phyloP scores from a whole-genome alignment of 2,888 invertebrate species.

The Gari tellinella region DNA sequence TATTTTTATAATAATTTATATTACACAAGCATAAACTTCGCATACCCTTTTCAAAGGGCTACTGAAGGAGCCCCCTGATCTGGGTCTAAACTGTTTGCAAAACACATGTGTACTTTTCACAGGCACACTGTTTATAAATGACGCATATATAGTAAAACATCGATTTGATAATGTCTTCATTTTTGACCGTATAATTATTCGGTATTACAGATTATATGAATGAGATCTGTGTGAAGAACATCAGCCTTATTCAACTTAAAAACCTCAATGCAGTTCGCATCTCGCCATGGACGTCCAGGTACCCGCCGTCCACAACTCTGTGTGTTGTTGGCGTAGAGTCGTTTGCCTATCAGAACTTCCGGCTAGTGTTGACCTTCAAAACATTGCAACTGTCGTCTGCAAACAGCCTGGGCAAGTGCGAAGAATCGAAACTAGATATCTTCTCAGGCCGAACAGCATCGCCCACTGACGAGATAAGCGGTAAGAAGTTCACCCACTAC shows the following conservation, averaged over 20 bases:
- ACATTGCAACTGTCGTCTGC: constrained; percentile 1
- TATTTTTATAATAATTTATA: no score
- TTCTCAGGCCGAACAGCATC: background rate
- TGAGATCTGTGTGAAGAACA: background rate
- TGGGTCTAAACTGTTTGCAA: no score
- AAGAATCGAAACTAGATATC: constrained; percentile 3
- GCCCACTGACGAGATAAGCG: background rate
- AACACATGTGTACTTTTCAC: no score
- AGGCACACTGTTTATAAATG: no score
- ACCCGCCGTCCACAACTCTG: constrained; percentile 1
- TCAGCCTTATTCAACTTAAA: constrained; percentile 8
- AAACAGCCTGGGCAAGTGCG: background rate
- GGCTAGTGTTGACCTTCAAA: constrained; percentile 12
- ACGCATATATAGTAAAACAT: no score
- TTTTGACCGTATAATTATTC: no score
- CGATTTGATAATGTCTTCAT: no score
- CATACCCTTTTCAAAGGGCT: no score
- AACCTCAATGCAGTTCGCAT: constrained; percentile 8
- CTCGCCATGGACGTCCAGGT: constrained; percentile 9
- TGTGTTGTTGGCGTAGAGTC: constrained; percentile 13
- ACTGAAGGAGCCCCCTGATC: no score
- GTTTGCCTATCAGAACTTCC: background rate
- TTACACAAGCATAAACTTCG: no score
- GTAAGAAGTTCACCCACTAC: no score
- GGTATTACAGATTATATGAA: constrained; percentile 20